Percentiles rank a stretch among this genome's conserved stretches.
Evolutionary conservation across 2,113 vertebrate genomes (phyloP).

Genomic region (Chiloscyllium plagiosum): DNA sequence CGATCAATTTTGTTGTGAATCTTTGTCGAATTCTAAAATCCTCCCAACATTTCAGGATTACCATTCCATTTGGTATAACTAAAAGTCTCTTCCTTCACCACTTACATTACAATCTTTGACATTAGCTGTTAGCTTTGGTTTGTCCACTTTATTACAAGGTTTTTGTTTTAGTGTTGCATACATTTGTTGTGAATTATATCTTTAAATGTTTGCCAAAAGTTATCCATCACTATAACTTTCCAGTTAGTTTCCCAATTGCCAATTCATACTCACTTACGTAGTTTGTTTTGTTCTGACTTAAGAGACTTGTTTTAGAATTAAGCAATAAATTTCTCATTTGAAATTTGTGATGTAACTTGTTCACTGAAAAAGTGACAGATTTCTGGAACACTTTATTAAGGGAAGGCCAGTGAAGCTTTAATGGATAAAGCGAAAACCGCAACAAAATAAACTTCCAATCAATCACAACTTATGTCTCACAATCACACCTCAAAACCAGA

Average conservation of each 20-base stretch:
- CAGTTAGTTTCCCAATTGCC: background rate
- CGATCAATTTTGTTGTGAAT: background rate
- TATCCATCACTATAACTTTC: background rate
- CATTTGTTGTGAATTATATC: background rate
- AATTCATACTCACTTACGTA: background rate
- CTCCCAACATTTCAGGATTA: background rate
- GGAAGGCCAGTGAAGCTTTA: background rate
- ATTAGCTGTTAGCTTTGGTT: background rate
- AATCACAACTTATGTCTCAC: background rate
- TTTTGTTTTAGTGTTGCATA: background rate
- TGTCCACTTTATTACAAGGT: background rate
- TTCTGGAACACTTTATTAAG: background rate
- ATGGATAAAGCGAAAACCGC: background rate
- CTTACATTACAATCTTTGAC: background rate
- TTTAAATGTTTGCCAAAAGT: background rate
- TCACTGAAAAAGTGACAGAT: background rate
- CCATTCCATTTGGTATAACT: background rate
- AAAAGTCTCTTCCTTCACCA: background rate
- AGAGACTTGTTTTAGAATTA: background rate
- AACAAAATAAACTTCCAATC: background rate
- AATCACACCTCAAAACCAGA: background rate
- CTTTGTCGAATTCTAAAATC: background rate
- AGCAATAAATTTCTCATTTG: background rate
- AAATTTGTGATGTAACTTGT: background rate
- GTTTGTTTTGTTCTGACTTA: background rate